phyloP scores from a whole-genome alignment of 2,113 vertebrate genomes.

The Scomber colias region DNA sequence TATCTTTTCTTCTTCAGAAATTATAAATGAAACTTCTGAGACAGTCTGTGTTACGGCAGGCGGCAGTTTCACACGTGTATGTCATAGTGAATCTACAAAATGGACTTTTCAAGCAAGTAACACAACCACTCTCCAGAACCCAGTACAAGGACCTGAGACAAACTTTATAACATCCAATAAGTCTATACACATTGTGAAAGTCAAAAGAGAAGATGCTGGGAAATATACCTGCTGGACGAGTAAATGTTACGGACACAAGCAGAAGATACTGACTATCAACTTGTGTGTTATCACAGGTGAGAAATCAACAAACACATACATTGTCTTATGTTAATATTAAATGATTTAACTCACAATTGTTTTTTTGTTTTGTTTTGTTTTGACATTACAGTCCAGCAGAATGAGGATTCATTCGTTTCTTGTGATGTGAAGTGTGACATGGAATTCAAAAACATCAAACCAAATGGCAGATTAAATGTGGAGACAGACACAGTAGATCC shows the following conservation, averaged over 20 bases:
- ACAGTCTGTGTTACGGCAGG: constrained; percentile 7
- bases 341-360: not conserved
- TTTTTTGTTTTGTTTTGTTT: not conserved
- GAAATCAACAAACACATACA: not conserved
- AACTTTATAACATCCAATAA: constrained; percentile 2
- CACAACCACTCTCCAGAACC: not conserved
- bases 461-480: not conserved
- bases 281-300: constrained; percentile 70
- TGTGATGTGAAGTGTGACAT: constrained; percentile 38
- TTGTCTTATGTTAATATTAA: not conserved
- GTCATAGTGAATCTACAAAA: constrained; percentile 1
- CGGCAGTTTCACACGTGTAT: constrained; percentile 35
- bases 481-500: not conserved
- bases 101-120: constrained; percentile 52
- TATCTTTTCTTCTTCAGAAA: constrained; percentile 21
- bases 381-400: not conserved
- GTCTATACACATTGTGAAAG: constrained; percentile 42
- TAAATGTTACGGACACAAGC: not conserved
- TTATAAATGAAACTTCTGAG: not conserved
- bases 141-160: not conserved
- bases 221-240: constrained; percentile 69
- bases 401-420: not conserved
- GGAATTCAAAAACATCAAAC: not conserved
- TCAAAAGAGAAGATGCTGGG: constrained; percentile 55
- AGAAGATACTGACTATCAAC: constrained; percentile 45